Evolutionary conservation across 92 coral and sea anemone genomes (phyloP), one percentile per base, ranked within the genome.

Genomic region (Phymanthus crucifer): DNA sequence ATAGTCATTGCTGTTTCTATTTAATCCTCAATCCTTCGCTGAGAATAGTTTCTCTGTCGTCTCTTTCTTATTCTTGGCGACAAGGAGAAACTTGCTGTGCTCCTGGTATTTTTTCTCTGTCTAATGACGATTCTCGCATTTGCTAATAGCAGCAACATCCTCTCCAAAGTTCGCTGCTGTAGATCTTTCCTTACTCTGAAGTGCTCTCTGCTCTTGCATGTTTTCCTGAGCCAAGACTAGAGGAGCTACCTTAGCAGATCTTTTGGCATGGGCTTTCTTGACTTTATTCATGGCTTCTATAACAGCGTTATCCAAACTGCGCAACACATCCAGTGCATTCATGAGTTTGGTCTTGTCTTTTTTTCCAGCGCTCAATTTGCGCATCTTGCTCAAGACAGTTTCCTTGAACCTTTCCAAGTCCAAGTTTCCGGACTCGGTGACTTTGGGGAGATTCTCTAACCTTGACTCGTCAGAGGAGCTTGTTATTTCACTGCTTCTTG

Each of bases 391-490:
- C 65, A 75, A n/a, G 1, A 61, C 68, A 3, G 29, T 29, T 26
- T 61, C 68, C 34, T 61, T 35, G 32, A 75, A 75, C n/a, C 70
- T 66, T 10, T 75, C 80, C 40, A 75, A 43, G 78, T 74, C 78
- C 65, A 74, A 46, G 35, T 47, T 36, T 24, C 78, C 78, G 6
- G 78, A 74, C 66, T 24, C 21, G 1, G 66, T 74, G 29, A 74
- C 78, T 32, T 40, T 31, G 2, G 78, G 78, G 27, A 74, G 32
- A 23, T 27, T 61, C 21, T 61, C 68, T 26, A 61, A 11, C 1
- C 68, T 29, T 61, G 36, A 27, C 34, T 29, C 35, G 35, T 14
- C 64, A 4, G 34, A 61, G 11, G 68, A 61, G 33, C 68, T 61
- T 27, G 1, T 13, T 27, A 61, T 24, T 12, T 61, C 32, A 61